Conservation (phyloP, 1,140 invertebrate genomes). For the Hyles vespertilio region DNA sequence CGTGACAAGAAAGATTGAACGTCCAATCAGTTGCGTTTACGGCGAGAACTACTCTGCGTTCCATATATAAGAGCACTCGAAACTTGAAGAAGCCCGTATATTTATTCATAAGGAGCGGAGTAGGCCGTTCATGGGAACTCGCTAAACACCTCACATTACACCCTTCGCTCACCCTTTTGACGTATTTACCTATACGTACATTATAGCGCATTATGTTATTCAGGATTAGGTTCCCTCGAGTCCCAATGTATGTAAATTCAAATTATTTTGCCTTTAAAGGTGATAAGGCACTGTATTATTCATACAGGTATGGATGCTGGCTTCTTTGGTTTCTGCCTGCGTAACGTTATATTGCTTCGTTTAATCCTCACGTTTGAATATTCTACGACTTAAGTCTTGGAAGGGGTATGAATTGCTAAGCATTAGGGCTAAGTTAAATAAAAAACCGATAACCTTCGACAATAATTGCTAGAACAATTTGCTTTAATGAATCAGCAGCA, state of each 20-base stretch:
- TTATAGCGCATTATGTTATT: constrained; percentile 26
- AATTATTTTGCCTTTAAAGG: constrained; percentile 24
- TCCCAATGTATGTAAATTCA: constrained; percentile 19
- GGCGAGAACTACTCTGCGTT: constrained; percentile 17
- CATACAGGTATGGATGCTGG: not conserved
- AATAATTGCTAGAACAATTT: too few relatives aligned
- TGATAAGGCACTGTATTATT: constrained; percentile 9
- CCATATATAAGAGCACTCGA: constrained; percentile 19
- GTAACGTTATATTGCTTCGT: not conserved
- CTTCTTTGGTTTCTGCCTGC: not conserved
- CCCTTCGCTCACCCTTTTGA: constrained; percentile 23
- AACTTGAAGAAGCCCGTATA: constrained; percentile 15
- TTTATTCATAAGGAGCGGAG: constrained; percentile 22
- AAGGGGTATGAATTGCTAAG: too few relatives aligned
- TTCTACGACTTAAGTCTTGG: too few relatives aligned
- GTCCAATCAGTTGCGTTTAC: constrained; percentile 27
- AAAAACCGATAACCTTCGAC: too few relatives aligned
- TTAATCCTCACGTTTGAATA: too few relatives aligned
- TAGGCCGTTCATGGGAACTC: constrained; percentile 11
- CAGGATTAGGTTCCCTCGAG: constrained; percentile 23
- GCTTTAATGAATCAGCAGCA: too few relatives aligned
- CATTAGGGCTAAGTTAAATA: too few relatives aligned
- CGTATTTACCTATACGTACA: constrained; percentile 18
- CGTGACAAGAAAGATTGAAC: constrained; percentile 37
- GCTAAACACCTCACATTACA: constrained; percentile 23